A percentile compares a stretch with the other conserved stretches of the same genome.
Conservation (phyloP, 2,888 invertebrate genomes). For the Tholera decimalis region DNA sequence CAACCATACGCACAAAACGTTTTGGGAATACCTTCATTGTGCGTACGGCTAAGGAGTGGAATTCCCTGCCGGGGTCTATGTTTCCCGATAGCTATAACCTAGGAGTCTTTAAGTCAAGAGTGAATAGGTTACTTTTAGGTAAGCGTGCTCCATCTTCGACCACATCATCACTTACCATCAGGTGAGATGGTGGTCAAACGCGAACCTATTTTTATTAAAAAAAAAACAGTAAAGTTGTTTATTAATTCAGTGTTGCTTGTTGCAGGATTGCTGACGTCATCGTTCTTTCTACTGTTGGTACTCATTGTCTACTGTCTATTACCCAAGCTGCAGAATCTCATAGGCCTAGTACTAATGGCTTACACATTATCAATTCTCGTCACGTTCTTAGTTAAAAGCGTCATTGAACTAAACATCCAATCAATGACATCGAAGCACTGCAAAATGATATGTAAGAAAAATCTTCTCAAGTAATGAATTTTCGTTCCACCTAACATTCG, state of each 20-base stretch:
- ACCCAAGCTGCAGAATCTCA: conserved; percentile 65
- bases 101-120: too few relatives aligned
- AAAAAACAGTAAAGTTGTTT: too few relatives aligned
- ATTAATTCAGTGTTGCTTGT: background rate
- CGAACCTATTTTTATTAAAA: too few relatives aligned
- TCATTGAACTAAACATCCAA: background rate
- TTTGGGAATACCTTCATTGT: too few relatives aligned
- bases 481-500: background rate
- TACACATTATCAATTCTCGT: conserved; percentile 36
- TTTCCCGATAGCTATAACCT: too few relatives aligned
- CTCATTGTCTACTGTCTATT: conserved; percentile 72
- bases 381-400: conserved; percentile 25
- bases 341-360: conserved; percentile 46
- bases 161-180: too few relatives aligned
- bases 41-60: too few relatives aligned
- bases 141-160: too few relatives aligned
- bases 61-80: too few relatives aligned
- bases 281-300: conserved; percentile 70
- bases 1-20: too few relatives aligned
- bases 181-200: too few relatives aligned
- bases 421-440: conserved; percentile 2
- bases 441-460: conserved; percentile 40
- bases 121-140: too few relatives aligned
- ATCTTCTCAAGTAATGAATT: background rate
- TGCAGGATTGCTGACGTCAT: conserved; percentile 69